Conservation (phyloP, 1,140 invertebrate genomes). For the Drosophila mojavensis region DNA sequence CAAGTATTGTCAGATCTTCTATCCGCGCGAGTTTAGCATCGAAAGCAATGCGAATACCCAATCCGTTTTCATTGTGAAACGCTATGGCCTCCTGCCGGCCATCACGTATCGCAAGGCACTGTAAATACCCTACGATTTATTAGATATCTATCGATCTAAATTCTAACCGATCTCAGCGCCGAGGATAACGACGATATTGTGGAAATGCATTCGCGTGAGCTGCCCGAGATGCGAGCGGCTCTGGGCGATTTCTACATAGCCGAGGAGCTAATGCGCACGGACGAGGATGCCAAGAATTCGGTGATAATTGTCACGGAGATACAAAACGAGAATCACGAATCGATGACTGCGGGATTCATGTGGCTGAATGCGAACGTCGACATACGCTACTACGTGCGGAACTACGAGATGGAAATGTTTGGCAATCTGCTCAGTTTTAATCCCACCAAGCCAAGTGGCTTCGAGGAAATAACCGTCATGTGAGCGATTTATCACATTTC, state of each 20-base stretch:
- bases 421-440: slow-evolving; percentile 59
- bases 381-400: slow-evolving; percentile 39
- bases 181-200: slow-evolving; percentile 77
- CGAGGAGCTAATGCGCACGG: slow-evolving; percentile 55
- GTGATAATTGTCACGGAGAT: slow-evolving; percentile 59
- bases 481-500: slow-evolving; percentile 28
- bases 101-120: slow-evolving; percentile 68
- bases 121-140: slow-evolving; percentile 39
- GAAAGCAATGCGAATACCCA: slow-evolving; percentile 50
- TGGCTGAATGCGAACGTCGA: slow-evolving; percentile 66
- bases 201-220: slow-evolving; percentile 55
- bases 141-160: background rate
- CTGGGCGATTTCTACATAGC: slow-evolving; percentile 74
- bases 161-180: slow-evolving; percentile 36
- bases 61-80: slow-evolving; percentile 47
- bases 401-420: slow-evolving; percentile 59
- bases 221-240: slow-evolving; percentile 52
- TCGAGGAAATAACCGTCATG: slow-evolving; percentile 37
- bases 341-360: slow-evolving; percentile 48
- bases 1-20: slow-evolving; percentile 32
- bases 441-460: background rate
- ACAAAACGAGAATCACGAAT: slow-evolving; percentile 26
- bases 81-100: slow-evolving; percentile 31
- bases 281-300: slow-evolving; percentile 21
- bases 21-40: slow-evolving; percentile 52